A percentile compares a stretch with the other conserved stretches of the same genome.
phyloP scores from a whole-genome alignment of 1,140 invertebrate species.

The Chelonus insularis region DNA sequence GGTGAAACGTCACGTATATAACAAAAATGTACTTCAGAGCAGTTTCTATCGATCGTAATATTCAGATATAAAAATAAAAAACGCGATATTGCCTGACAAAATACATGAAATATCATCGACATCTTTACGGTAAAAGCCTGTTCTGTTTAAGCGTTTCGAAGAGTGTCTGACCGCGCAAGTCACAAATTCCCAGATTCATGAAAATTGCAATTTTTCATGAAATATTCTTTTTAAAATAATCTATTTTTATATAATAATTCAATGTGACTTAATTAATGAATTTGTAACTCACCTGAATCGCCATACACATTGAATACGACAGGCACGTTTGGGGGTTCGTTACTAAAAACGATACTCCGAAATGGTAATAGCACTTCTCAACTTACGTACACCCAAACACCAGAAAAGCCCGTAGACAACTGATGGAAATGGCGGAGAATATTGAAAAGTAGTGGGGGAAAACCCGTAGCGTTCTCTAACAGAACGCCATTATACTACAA shows the following conservation, averaged over 20 bases:
- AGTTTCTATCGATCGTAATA: neutral
- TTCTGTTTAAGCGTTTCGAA: too few relatives aligned
- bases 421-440: slow-evolving; percentile 36
- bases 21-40: neutral
- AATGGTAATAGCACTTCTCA: slow-evolving; percentile 29
- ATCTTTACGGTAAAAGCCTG: too few relatives aligned
- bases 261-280: neutral
- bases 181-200: slow-evolving; percentile 6
- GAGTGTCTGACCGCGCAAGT: slow-evolving; percentile 36
- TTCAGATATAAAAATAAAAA: neutral
- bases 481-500: neutral
- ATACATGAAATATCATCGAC: neutral
- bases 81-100: neutral
- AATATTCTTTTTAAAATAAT: neutral
- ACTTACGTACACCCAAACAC: slow-evolving; percentile 32
- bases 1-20: slow-evolving; percentile 16
- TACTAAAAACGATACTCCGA: slow-evolving; percentile 46
- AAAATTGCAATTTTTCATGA: neutral
- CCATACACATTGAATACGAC: slow-evolving; percentile 69
- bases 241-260: too few relatives aligned
- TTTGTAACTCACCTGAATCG: slow-evolving; percentile 62
- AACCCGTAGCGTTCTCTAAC: slow-evolving; percentile 27
- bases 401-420: slow-evolving; percentile 44
- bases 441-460: neutral
- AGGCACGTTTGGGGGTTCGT: slow-evolving; percentile 56